Evolutionary conservation across 2,888 invertebrate genomes (phyloP).

Genomic region (Leptopilina drosophilae): DNA sequence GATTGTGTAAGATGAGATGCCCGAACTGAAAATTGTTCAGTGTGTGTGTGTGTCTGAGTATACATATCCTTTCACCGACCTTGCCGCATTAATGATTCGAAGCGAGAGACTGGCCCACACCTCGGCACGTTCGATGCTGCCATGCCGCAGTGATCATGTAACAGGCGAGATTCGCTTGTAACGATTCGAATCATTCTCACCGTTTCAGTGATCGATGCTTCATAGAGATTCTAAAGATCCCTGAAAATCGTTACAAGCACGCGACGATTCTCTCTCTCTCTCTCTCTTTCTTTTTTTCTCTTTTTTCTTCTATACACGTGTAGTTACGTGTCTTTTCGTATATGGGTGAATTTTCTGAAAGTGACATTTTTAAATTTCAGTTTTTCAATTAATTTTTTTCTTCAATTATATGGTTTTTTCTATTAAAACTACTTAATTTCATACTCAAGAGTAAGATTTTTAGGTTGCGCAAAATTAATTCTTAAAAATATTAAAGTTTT

Average conservation of each 20-base stretch:
- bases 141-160: slow-evolving; percentile 55
- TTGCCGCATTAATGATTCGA: slow-evolving; percentile 48
- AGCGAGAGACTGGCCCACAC: slow-evolving; percentile 38
- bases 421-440: too few relatives aligned
- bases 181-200: slow-evolving; percentile 62
- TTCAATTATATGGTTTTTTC: too few relatives aligned
- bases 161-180: slow-evolving; percentile 59
- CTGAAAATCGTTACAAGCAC: slow-evolving; percentile 37
- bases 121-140: slow-evolving; percentile 41
- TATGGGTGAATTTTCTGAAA: too few relatives aligned
- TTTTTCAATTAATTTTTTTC: too few relatives aligned
- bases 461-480: too few relatives aligned
- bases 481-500: too few relatives aligned
- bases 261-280: neutral
- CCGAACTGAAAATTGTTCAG: neutral
- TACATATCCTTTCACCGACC: slow-evolving; percentile 58
- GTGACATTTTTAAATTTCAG: too few relatives aligned
- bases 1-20: slow-evolving; percentile 36
- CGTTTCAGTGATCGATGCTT: slow-evolving; percentile 52
- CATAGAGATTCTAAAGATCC: slow-evolving; percentile 33
- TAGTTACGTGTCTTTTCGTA: neutral
- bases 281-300: too few relatives aligned
- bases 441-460: too few relatives aligned
- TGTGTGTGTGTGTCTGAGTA: slow-evolving; percentile 49
- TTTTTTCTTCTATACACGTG: neutral